phyloP scores from a whole-genome alignment of 2,113 vertebrate genomes.

The Puntigrus tetrazona region DNA sequence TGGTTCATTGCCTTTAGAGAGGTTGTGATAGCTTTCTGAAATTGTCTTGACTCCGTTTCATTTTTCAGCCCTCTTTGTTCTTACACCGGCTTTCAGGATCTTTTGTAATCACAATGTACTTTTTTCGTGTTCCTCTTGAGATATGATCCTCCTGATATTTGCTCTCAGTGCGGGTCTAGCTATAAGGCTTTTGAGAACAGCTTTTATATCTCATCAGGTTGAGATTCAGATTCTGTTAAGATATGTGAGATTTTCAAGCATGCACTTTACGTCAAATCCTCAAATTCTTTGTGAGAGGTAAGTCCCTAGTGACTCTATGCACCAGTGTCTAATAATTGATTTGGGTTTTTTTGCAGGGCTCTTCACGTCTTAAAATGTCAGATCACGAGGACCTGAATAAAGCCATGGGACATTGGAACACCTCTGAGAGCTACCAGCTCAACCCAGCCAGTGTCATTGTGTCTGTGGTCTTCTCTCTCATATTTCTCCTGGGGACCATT shows the following conservation, averaged over 20 bases:
- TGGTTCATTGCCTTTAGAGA: not conserved
- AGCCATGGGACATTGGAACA: conserved; percentile 71
- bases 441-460: conserved; percentile 83
- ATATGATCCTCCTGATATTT: conserved; percentile 20
- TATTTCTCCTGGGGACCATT: conserved; percentile 84
- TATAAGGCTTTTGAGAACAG: not conserved
- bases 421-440: conserved; percentile 78
- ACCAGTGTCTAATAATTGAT: not conserved
- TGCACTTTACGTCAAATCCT: not conserved
- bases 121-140: conserved; percentile 3
- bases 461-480: conserved; percentile 86
- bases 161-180: not conserved
- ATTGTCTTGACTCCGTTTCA: not conserved
- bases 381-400: conserved; percentile 79
- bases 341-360: conserved; percentile 24
- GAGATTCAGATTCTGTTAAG: not conserved
- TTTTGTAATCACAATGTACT: not conserved
- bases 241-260: not conserved
- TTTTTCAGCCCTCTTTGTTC: conserved; percentile 22
- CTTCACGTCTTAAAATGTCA: conserved; percentile 68
- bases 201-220: not conserved
- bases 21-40: not conserved
- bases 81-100: conserved; percentile 19
- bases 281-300: not conserved
- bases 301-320: not conserved